phyloP scores from a whole-genome alignment of 2,113 vertebrate genomes.

The Tachysurus fulvidraco region DNA sequence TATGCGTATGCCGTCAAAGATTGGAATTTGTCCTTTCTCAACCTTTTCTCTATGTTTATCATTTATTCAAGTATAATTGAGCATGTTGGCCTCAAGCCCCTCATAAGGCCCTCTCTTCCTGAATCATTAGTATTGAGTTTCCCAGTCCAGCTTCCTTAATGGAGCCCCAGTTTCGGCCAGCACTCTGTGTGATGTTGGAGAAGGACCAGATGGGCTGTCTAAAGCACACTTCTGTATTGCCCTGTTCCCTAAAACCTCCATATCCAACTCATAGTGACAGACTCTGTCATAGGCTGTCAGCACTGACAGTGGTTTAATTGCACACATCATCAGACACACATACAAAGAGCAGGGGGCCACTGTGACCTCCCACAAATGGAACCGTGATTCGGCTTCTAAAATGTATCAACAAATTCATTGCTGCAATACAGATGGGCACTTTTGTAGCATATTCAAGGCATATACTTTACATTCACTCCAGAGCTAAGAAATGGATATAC shows the following conservation, averaged over 20 bases:
- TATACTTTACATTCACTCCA: slow-evolving; percentile 28
- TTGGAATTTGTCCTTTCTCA: background rate
- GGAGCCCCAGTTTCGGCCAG: slow-evolving; percentile 47
- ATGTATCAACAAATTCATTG: slow-evolving; percentile 50
- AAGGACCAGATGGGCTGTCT: slow-evolving; percentile 57
- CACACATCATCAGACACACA: slow-evolving; percentile 56
- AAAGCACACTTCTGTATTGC: slow-evolving; percentile 38
- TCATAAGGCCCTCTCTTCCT: slow-evolving; percentile 51
- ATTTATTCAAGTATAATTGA: slow-evolving; percentile 56
- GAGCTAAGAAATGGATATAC: slow-evolving; percentile 12
- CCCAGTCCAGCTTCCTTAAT: slow-evolving; percentile 53
- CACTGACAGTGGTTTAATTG: slow-evolving; percentile 59
- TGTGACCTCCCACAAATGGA: slow-evolving; percentile 51
- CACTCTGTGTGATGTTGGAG: slow-evolving; percentile 54
- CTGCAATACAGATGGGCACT: slow-evolving; percentile 19
- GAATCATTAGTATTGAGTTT: slow-evolving; percentile 63
- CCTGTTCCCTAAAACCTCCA: slow-evolving; percentile 44
- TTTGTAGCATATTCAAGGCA: slow-evolving; percentile 34
- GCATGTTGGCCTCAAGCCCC: slow-evolving; percentile 57
- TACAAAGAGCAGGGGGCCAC: slow-evolving; percentile 38
- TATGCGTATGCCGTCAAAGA: background rate
- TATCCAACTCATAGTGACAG: slow-evolving; percentile 54
- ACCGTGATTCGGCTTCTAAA: slow-evolving; percentile 33
- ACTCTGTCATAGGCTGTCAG: slow-evolving; percentile 56
- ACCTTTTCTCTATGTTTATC: slow-evolving; percentile 37